Evolutionary conservation across 2,113 vertebrate genomes (phyloP).

Genomic region (Thomomys bottae): DNA sequence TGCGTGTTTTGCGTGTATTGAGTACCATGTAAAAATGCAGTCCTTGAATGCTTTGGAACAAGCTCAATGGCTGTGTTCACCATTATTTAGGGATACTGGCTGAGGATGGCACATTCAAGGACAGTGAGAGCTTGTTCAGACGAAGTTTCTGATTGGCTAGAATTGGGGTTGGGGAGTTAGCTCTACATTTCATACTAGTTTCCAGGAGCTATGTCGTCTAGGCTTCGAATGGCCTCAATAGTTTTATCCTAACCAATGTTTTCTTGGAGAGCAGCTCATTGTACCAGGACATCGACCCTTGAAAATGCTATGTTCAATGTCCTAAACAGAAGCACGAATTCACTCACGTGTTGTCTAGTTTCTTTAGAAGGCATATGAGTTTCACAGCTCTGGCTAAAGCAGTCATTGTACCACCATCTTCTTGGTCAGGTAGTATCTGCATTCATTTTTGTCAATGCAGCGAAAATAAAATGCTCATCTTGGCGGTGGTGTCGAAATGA

Average conservation of each 20-base stretch:
- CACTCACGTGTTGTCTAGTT: not conserved
- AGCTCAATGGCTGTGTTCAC: not conserved
- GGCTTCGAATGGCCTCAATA: not conserved
- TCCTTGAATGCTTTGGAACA: not conserved
- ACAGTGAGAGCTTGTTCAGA: not conserved
- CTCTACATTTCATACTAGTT: not conserved
- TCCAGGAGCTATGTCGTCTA: not conserved
- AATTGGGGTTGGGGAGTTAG: not conserved
- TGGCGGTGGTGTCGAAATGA: not conserved
- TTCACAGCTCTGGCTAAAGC: not conserved
- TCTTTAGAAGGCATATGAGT: not conserved
- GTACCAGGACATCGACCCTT: not conserved
- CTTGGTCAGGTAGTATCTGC: not conserved
- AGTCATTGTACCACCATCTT: fast-evolving
- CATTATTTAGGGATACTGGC: not conserved
- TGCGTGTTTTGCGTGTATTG: not conserved
- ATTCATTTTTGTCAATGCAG: not conserved
- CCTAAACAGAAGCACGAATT: not conserved
- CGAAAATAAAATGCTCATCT: not conserved
- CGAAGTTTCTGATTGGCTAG: not conserved
- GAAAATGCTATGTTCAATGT: not conserved
- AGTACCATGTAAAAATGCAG: not conserved
- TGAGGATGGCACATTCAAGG: not conserved
- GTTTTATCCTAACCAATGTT: not conserved
- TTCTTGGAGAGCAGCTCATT: not conserved